Conservation (phyloP, 35 echinoderm and acorn worm genomes). For the Apostichopus californicus region DNA sequence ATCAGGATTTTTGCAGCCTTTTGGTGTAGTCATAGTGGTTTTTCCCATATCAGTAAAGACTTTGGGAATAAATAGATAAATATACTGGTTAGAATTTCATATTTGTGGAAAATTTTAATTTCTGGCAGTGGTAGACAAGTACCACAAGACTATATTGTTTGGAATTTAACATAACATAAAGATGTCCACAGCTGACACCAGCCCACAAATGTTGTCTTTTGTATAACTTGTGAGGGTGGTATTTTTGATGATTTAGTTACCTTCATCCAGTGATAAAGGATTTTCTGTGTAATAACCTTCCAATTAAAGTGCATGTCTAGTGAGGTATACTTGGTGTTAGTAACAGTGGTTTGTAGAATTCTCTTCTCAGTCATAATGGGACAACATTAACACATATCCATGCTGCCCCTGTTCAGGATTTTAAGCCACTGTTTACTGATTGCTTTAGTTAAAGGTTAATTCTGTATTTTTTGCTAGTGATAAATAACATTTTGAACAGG, state of each 20-base stretch:
- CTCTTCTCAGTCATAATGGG: neutral
- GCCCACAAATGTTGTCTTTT: neutral
- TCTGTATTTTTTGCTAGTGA: neutral
- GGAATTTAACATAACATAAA: neutral
- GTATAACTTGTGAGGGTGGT: neutral
- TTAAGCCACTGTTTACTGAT: neutral
- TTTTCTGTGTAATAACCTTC: neutral
- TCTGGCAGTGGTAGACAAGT: neutral
- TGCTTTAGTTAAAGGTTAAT: neutral
- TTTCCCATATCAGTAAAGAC: no score
- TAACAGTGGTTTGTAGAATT: neutral
- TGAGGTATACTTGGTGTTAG: neutral
- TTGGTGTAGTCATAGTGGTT: no score
- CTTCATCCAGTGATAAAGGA: neutral
- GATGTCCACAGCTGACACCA: neutral
- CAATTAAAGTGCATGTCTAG: neutral
- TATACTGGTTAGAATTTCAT: neutral
- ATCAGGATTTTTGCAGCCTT: no score
- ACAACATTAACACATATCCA: neutral
- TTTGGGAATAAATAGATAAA: neutral
- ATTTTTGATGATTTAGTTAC: neutral
- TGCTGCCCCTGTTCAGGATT: neutral
- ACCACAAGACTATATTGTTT: neutral
- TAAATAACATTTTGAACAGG: neutral
- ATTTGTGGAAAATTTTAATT: neutral